Evolutionary conservation across 1,140 invertebrate species (phyloP), one percentile per base, ranked within the genome.

Genomic region (Ericerus pela): DNA sequence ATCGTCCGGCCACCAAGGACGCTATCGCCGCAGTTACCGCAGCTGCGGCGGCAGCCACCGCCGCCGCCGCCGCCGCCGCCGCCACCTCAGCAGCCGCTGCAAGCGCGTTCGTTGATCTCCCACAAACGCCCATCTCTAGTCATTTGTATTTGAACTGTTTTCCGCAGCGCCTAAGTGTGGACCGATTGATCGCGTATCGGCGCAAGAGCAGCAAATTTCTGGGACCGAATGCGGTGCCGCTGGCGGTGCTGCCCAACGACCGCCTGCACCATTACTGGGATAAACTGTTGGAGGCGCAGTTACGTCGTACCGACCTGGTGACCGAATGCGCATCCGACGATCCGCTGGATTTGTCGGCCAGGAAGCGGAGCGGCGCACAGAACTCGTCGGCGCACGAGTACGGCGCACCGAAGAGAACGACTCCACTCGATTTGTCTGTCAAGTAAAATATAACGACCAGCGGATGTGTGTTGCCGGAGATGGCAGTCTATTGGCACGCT

Each of bases 81-180:
- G 36, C 36, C 10, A 47, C 11, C n/a, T n/a, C n/a, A n/a, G n/a
- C n/a, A n/a, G n/a, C n/a, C n/a, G n/a, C n/a, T n/a, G n/a, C n/a
- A n/a, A n/a, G n/a, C n/a, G n/a, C n/a, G 20, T 47, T 16, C 20
- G 41, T 24, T 24, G 14, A 14, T 18, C 14, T 18, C 10, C 22
- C 11, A 24, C 41, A 47, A 47, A 18, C 41, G 12, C 16, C 26
- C 10, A 22, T 47, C 20, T 47, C 41, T 47, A 47, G 41, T 47
- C 41, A 47, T 47, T 47, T 47, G 41, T 47, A 47, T 24, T 47
- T 47, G 26, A 47, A 47, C 41, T 47, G 14, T 47, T 47, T 47
- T 22, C 41, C 41, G 8, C 2, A 8, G n/a, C n/a, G n/a, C 8
- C 26, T 47, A 47, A 24, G 41, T 24, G 22, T 47, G 26, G 26